Evolutionary conservation across 2,113 vertebrate species (phyloP), one percentile per base, ranked within the genome.

Genomic region (Misgurnus mizolepis): DNA sequence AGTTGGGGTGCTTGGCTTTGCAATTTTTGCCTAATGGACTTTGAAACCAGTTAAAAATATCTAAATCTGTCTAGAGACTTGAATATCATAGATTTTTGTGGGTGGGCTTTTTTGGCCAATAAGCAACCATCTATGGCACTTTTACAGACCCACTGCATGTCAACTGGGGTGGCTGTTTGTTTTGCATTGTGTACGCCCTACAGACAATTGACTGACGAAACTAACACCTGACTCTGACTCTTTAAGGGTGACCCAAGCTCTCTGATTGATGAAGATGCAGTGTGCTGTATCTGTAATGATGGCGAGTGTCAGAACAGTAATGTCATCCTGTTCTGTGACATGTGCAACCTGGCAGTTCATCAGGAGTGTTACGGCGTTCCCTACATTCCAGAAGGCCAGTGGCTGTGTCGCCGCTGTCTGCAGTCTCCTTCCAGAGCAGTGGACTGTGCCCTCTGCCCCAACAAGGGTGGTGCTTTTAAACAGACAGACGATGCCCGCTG

Each of bases 231-330:
- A n/a, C 18, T 7, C 60, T 9, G 1, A 55, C 5, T 73, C 8
- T 9, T 10, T 10, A 82, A 94, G 93, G 96, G 95, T 0, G 98
- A 99, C 88, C 98, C 98, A 22, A 98, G 95, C 0, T 92, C 97
- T 3, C 89, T 99, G 67, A 98, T 99, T 50, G 98, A 98, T 0
- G 97, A 98, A 87, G 98, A 99, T 0, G 97, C 98, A 0, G 98
- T 99, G 64, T 99, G 98, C 87, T 99, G 98, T 85, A 99, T 99
- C 90, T 99, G 97, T 85, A 99, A 99, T 0, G 97, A 99, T 0
- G 98, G 98, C n/a, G 97, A 99, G 86, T 99, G 97, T 87, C 97
- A 99, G 93, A 99, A 98, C 89, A 99, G 97, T 91, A 99, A 99
- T 0, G 98, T 99, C 76, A 99, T 99, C 90, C 94, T 99, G 65